A percentile compares a stretch with the other conserved stretches of the same genome.
Conservation (phyloP, 2,113 vertebrate species). For the Dolichotis patagonum region DNA sequence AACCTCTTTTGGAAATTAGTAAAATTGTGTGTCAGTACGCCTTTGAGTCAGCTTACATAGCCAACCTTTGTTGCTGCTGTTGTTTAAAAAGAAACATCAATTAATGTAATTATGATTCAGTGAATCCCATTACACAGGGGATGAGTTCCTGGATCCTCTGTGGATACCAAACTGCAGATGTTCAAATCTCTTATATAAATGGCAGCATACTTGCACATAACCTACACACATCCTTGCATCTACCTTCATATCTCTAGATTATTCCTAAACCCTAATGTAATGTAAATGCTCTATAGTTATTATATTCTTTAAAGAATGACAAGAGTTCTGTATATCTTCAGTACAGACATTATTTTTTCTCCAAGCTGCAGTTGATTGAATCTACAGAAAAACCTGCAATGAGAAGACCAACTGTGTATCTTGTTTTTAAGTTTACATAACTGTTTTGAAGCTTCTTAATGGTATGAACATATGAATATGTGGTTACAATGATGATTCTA, state of each 20-base stretch:
- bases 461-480: neutral
- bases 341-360: neutral
- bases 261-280: neutral
- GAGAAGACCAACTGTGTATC: neutral
- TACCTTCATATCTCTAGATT: neutral
- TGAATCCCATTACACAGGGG: neutral
- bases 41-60: neutral
- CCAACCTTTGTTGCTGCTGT: neutral
- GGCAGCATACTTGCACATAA: neutral
- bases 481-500: neutral
- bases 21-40: neutral
- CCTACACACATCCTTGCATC: neutral
- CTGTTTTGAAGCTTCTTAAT: conserved; percentile 20
- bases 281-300: neutral
- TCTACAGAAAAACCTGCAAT: neutral
- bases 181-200: neutral
- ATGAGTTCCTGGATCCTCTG: neutral
- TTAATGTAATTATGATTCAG: neutral
- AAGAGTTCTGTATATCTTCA: neutral
- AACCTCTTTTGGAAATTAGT: neutral
- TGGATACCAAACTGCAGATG: neutral
- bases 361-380: neutral
- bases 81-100: neutral
- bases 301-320: neutral
- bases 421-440: neutral